These are phyloP conservation scores for Coelinius sp. DNA, from an alignment of 2,888 invertebrate genomes.

Conservation along the genomic window DNA sequence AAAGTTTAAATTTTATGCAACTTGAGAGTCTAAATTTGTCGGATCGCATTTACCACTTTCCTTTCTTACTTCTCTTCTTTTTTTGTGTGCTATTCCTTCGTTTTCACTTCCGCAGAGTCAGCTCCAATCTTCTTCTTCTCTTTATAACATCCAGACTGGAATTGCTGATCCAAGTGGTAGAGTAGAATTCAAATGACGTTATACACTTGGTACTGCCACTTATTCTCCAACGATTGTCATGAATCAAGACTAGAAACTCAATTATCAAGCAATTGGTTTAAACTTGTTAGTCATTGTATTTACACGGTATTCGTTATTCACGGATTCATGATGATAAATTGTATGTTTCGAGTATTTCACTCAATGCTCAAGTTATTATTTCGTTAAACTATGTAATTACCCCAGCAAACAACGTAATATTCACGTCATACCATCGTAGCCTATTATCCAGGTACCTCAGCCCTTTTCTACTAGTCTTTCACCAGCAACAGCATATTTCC, in stretches of 20 bases:
- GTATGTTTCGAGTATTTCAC: conserved; percentile 6
- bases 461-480: conserved; percentile 11
- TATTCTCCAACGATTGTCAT: not conserved
- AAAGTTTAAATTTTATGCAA: not conserved
- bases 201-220: conserved; percentile 1
- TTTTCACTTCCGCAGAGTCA: conserved; percentile 14
- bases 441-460: conserved; percentile 55
- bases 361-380: conserved; percentile 65
- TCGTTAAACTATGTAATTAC: conserved; percentile 71
- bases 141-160: not conserved
- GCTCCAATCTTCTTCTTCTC: not conserved
- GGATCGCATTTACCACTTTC: not conserved
- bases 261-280: not conserved
- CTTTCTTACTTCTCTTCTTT: too few relatives aligned
- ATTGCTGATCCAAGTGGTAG: conserved; percentile 16
- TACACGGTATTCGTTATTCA: not conserved
- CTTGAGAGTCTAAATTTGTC: not conserved
- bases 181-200: conserved; percentile 5
- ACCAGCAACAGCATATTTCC: conserved; percentile 9
- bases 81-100: not conserved
- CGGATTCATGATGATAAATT: not conserved
- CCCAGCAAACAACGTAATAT: conserved; percentile 68
- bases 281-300: not conserved
- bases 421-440: conserved; percentile 54
- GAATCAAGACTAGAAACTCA: conserved; percentile 10